phyloP scores from a whole-genome alignment of 2,888 invertebrate genomes.

The Mimumesa dahlbomi region DNA sequence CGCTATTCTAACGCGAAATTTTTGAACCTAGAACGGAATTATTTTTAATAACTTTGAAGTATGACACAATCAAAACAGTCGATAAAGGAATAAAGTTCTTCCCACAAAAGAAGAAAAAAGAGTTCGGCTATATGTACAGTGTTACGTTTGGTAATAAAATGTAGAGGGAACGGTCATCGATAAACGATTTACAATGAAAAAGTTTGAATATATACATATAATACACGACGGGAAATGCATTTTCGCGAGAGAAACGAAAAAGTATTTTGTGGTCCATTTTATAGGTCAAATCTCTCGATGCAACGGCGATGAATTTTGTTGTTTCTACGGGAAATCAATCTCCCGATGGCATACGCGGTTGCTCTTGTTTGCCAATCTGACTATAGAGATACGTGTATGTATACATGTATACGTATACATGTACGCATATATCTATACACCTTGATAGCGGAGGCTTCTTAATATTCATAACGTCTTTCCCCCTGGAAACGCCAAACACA shows the following conservation, averaged over 20 bases:
- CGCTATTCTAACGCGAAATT: too few relatives aligned
- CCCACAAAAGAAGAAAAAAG: neutral
- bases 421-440: constrained; percentile 2
- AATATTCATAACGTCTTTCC: constrained; percentile 71
- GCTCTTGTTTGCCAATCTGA: constrained; percentile 29
- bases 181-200: neutral
- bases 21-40: neutral
- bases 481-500: constrained; percentile 61
- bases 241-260: neutral
- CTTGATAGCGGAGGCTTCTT: constrained; percentile 47
- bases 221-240: neutral
- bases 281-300: neutral
- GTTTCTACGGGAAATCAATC: constrained; percentile 37
- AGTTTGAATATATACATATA: constrained; percentile 9
- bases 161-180: neutral
- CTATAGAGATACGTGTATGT: constrained; percentile 18
- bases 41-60: too few relatives aligned
- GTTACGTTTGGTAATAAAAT: neutral
- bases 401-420: constrained; percentile 22
- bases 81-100: neutral
- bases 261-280: neutral
- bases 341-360: constrained; percentile 31
- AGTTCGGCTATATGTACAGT: too few relatives aligned
- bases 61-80: too few relatives aligned
- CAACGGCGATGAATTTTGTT: neutral